Conservation (phyloP, 1,140 invertebrate species). For the Pseudomyrmex sp. region DNA sequence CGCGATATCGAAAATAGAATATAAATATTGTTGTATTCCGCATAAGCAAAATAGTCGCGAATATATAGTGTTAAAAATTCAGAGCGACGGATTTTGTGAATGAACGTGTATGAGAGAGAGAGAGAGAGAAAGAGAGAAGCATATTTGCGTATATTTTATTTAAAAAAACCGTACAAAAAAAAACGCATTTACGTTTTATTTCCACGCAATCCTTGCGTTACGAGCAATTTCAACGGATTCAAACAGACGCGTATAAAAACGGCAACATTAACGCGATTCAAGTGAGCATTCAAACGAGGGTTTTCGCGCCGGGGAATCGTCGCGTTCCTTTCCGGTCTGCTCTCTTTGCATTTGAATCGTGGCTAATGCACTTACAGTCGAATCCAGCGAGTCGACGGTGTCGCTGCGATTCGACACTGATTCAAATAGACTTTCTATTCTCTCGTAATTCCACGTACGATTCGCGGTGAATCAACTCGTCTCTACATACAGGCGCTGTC, state of each 20-base stretch:
- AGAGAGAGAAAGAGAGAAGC: too few relatives aligned
- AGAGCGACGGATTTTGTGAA: background rate
- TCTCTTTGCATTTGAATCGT: conserved; percentile 46
- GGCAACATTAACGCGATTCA: conserved; percentile 9
- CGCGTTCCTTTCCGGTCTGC: background rate
- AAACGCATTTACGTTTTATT: too few relatives aligned
- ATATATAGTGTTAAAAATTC: background rate
- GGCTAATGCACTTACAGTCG: conserved; percentile 33
- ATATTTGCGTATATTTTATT: too few relatives aligned
- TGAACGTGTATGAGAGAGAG: background rate
- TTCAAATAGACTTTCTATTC: conserved; percentile 3
- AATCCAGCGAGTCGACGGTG: background rate
- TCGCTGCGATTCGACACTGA: conserved; percentile 1
- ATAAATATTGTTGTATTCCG: conserved; percentile 22
- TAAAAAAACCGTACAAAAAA: too few relatives aligned
- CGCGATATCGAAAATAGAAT: conserved; percentile 44
- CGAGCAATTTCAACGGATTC: conserved; percentile 29
- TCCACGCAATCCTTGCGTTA: conserved; percentile 3
- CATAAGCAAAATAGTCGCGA: conserved; percentile 12
- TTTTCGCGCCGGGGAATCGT: background rate
- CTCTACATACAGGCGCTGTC: background rate
- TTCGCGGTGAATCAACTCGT: background rate
- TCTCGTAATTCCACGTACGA: background rate
- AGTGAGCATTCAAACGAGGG: background rate
- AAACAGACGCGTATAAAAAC: conserved; percentile 26